Conservation (phyloP, 2,113 vertebrate species). For the Nibea albiflora region DNA sequence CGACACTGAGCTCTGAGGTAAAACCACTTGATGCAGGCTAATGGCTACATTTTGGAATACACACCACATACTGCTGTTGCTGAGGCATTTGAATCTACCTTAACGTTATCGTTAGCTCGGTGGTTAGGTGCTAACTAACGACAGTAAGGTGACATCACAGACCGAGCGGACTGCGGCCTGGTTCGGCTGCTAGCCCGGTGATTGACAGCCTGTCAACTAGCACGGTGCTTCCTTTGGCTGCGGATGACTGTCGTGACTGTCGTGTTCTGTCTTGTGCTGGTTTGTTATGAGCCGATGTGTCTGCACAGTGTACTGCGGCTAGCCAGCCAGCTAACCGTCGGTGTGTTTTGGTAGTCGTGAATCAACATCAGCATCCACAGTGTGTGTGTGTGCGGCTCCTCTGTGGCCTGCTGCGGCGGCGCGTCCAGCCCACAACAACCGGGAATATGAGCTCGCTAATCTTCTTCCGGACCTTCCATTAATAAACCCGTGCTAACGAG, state of each 20-base stretch:
- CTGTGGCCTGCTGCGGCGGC: constrained; percentile 38
- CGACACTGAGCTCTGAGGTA: constrained; percentile 69
- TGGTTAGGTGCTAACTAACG: constrained; percentile 35
- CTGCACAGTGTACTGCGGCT: not conserved
- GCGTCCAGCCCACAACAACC: not conserved
- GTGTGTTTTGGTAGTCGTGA: not conserved
- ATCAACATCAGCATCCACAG: constrained; percentile 49
- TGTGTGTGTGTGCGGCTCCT: constrained; percentile 5
- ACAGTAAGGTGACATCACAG: constrained; percentile 50
- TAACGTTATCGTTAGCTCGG: constrained; percentile 15
- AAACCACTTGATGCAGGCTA: not conserved
- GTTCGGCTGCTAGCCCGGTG: constrained; percentile 35
- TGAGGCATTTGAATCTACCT: not conserved
- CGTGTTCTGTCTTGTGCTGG: not conserved
- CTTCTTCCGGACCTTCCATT: not conserved
- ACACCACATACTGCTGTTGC: fast-evolving
- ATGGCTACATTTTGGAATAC: not conserved
- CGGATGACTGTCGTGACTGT: not conserved
- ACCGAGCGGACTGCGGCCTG: constrained; percentile 64
- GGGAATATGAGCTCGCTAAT: not conserved
- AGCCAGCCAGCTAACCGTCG: not conserved
- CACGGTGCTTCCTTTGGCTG: not conserved
- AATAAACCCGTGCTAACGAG: not conserved
- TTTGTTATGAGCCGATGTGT: not conserved
- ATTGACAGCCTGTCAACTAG: constrained; percentile 54